Base-by-base conservation (phyloP, 2,797 vertebrate genomes). In the Hapalemur alaotrensis region DNA sequence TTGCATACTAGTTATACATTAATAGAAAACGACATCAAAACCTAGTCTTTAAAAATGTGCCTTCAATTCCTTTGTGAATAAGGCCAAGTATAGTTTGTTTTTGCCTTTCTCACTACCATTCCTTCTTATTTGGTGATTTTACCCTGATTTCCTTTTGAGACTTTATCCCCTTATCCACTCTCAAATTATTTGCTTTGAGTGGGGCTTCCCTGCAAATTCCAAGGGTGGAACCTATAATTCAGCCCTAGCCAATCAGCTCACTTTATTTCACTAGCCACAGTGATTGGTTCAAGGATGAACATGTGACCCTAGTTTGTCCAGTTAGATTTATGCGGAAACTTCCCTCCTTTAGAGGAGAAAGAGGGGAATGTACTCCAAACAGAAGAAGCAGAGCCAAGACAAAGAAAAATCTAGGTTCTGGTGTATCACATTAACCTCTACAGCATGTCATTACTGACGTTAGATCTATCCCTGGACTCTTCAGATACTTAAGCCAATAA, bases 111-210 rank as follows among this genome's bases (percentile, higher is more conserved):
- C 43, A 14, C 2, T 85, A 2, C 6, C 4, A 43, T 76, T 92
- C 32, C 67, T 85, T 73, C 23, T 90, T 76, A 52, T 65, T 76
- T 41, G 15, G 18, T 76, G 12, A 75, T 83, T 90, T 91, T 90
- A 69, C 22, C 61, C 76, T 63, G 9, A 84, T 93, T 96, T 73
- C 13, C 11, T 25, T 96, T 88, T 73, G 61, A 91, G 90, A 92
- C 18, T 25, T 43, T 22, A 63, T 75, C 59, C 28, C 13, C 35
- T 52, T 82, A 61, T 25, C 22, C 30, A 54, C 25, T 50, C 41
- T 20, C 18, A 85, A 38, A 50, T 57, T 81, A 70, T 23, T 28
- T 57, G 30, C 43, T 91, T 61, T 91, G 38, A 52, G 50, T 63
- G 35, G 6, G 0, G 2, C 25, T 48, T 89, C 65, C 52, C 32